Conservation (phyloP, 1,140 invertebrate species). For the Pemphigus obesinymphae region DNA sequence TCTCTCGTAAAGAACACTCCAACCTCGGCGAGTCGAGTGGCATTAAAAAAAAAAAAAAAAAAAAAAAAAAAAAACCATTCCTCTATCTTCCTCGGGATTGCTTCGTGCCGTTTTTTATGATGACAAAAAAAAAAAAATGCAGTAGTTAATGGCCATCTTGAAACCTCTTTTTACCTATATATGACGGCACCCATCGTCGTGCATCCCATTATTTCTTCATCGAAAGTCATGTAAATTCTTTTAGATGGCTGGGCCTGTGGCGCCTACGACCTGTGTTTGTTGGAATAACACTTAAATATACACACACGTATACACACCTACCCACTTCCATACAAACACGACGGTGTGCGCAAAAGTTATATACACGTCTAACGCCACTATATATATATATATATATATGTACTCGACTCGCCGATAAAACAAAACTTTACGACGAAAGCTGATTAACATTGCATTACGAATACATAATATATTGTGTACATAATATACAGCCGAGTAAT, state of each 20-base stretch:
- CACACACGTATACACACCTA: too few species aligned
- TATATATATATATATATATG: too few species aligned
- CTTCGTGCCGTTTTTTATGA: not conserved
- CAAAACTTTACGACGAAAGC: not conserved
- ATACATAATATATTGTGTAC: not conserved
- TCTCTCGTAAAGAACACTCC: conserved; percentile 7
- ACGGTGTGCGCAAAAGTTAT: too few species aligned
- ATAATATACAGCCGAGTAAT: not conserved
- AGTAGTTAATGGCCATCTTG: conserved; percentile 33
- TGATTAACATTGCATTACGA: conserved; percentile 6
- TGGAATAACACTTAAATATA: too few species aligned
- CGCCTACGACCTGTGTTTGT: not conserved
- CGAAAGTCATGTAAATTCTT: not conserved
- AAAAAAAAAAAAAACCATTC: not conserved
- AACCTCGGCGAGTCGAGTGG: not conserved
- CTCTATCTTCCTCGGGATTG: not conserved
- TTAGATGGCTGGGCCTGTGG: too few species aligned
- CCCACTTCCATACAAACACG: too few species aligned
- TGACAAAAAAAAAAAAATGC: not conserved
- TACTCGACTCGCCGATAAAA: not conserved
- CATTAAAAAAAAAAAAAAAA: conserved; percentile 4
- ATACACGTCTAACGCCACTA: too few species aligned
- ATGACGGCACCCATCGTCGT: not conserved
- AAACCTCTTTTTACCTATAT: not conserved
- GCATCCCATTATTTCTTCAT: conserved; percentile 12